Conservation (phyloP, 2,113 vertebrate genomes). For the human region GRCh38 chr5:141683001-141683500, state of each 20-base stretch:
- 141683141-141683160: too few relatives aligned
- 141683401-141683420: conserved; percentile 41
- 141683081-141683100: neutral
- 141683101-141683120: too few relatives aligned
- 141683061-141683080: conserved; percentile 4
- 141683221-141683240: conserved; percentile 1
- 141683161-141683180: too few relatives aligned
- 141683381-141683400: conserved; percentile 39
- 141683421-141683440: conserved; percentile 26
- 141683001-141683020: neutral
- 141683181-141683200: conserved; percentile 46
- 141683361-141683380: neutral
- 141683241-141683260: neutral
- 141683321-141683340: neutral
- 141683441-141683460: neutral
- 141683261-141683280: conserved; percentile 60
- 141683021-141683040: neutral
- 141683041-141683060: neutral
- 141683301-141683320: neutral
- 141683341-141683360: neutral
- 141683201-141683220: conserved; percentile 64
- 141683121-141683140: too few relatives aligned
- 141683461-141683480: neutral
- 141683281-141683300: neutral
- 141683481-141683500: conserved; percentile 6